Conservation (phyloP, 2,888 invertebrate species). For the Xanthostigma xanthostigma region DNA sequence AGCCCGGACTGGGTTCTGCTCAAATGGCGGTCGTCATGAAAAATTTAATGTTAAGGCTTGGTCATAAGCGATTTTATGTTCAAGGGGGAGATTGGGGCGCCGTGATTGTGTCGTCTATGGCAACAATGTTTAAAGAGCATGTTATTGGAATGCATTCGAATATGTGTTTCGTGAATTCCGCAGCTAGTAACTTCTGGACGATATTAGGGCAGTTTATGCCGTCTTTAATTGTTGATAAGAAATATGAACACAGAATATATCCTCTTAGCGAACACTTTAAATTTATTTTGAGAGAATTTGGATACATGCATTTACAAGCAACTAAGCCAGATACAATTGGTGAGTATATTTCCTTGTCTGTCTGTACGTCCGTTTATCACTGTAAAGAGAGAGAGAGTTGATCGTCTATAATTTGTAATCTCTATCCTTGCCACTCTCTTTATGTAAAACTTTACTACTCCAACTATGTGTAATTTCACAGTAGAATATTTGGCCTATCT, state of each 20-base stretch:
- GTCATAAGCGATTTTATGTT: slow-evolving; percentile 46
- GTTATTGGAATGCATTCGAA: slow-evolving; percentile 45
- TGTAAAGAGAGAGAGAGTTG: no score
- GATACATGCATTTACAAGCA: slow-evolving; percentile 63
- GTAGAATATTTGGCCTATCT: no score
- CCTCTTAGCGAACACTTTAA: slow-evolving; percentile 30
- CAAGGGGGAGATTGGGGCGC: slow-evolving; percentile 81
- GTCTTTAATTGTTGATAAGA: slow-evolving; percentile 35
- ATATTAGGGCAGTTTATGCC: slow-evolving; percentile 40
- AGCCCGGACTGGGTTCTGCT: slow-evolving; percentile 41
- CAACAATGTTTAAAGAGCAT: slow-evolving; percentile 44
- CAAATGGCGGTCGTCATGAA: slow-evolving; percentile 43
- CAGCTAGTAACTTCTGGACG: slow-evolving; percentile 16
- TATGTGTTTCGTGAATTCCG: slow-evolving; percentile 31
- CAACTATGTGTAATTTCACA: no score
- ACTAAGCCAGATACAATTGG: slow-evolving; percentile 84
- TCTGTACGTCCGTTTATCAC: no score
- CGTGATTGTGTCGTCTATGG: slow-evolving; percentile 42
- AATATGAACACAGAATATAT: slow-evolving; percentile 34
- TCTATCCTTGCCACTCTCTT: no score
- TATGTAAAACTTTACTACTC: no score
- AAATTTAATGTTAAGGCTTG: slow-evolving; percentile 56
- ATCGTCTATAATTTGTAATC: no score
- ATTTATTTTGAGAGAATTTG: slow-evolving; percentile 33
- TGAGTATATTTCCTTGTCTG: slow-evolving; percentile 23